These are phyloP conservation scores for Nomada hirtipes DNA, from an alignment of 2,888 invertebrate genomes.

Conservation along the genomic window DNA sequence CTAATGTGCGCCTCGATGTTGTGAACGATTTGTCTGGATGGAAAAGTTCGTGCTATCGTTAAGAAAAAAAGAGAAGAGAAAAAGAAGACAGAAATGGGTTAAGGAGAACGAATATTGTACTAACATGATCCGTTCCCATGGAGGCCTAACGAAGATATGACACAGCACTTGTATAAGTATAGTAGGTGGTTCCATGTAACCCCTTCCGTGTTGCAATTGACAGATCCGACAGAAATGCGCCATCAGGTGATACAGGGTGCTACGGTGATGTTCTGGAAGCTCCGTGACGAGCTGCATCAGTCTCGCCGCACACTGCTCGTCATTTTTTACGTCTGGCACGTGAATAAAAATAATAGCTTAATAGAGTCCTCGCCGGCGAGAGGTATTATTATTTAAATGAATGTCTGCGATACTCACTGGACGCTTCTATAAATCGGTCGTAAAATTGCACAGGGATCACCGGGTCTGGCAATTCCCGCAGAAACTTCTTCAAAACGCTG, in stretches of 20 bases:
- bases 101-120: neutral
- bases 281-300: slow-evolving; percentile 86
- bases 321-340: slow-evolving; percentile 84
- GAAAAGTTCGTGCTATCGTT: slow-evolving; percentile 74
- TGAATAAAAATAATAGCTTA: neutral
- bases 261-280: slow-evolving; percentile 88
- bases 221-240: slow-evolving; percentile 90
- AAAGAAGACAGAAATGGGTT: neutral
- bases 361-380: neutral
- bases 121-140: slow-evolving; percentile 92
- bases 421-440: slow-evolving; percentile 88
- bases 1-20: slow-evolving; percentile 90
- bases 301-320: slow-evolving; percentile 86
- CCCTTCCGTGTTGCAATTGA: slow-evolving; percentile 88
- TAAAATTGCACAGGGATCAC: slow-evolving; percentile 91
- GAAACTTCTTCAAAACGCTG: slow-evolving; percentile 89
- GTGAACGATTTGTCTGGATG: slow-evolving; percentile 89
- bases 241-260: slow-evolving; percentile 88
- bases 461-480: slow-evolving; percentile 91
- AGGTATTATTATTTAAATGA: neutral
- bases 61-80: neutral
- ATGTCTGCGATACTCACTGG: slow-evolving; percentile 79
- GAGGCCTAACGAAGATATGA: slow-evolving; percentile 90
- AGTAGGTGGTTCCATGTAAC: slow-evolving; percentile 88
- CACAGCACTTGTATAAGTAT: slow-evolving; percentile 90